Evolutionary conservation across 2,888 invertebrate genomes (phyloP).

Genomic region (Orgyia antiqua): DNA sequence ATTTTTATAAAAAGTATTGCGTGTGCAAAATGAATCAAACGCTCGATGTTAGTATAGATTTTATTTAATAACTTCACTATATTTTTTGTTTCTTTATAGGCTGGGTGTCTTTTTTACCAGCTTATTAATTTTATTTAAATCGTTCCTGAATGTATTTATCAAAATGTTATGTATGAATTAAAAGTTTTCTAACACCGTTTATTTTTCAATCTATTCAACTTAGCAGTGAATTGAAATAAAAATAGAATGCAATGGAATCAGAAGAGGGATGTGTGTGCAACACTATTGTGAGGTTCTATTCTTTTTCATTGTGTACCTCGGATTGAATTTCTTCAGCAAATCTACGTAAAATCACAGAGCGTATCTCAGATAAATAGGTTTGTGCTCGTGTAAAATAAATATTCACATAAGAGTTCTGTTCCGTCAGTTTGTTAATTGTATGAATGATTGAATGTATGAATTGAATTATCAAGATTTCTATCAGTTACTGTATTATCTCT

Average conservation of each 20-base stretch:
- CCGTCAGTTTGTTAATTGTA: conserved; percentile 4
- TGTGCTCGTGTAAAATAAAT: conserved; percentile 23
- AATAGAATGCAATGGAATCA: conserved; percentile 27
- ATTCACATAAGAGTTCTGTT: conserved; percentile 12
- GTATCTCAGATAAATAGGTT: conserved; percentile 29
- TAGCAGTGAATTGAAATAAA: conserved; percentile 23
- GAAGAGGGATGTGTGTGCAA: conserved; percentile 30
- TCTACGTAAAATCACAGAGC: conserved; percentile 31
- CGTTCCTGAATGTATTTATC: too few relatives aligned
- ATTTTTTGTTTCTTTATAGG: too few relatives aligned
- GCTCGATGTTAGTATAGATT: too few relatives aligned
- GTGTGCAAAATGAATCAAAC: too few relatives aligned
- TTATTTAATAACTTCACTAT: too few relatives aligned
- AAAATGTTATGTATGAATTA: too few relatives aligned
- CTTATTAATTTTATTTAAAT: too few relatives aligned
- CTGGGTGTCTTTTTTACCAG: too few relatives aligned
- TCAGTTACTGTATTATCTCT: too few relatives aligned
- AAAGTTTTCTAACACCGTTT: conserved; percentile 2
- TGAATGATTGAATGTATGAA: too few relatives aligned
- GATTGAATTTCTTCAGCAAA: conserved; percentile 49
- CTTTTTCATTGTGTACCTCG: conserved; percentile 32
- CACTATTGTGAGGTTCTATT: conserved; percentile 38
- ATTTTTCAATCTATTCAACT: conserved; percentile 7
- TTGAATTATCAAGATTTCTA: too few relatives aligned
- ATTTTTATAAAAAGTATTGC: too few relatives aligned